Conservation (phyloP, 2,113 vertebrate species). For the Larimichthys polyactis region DNA sequence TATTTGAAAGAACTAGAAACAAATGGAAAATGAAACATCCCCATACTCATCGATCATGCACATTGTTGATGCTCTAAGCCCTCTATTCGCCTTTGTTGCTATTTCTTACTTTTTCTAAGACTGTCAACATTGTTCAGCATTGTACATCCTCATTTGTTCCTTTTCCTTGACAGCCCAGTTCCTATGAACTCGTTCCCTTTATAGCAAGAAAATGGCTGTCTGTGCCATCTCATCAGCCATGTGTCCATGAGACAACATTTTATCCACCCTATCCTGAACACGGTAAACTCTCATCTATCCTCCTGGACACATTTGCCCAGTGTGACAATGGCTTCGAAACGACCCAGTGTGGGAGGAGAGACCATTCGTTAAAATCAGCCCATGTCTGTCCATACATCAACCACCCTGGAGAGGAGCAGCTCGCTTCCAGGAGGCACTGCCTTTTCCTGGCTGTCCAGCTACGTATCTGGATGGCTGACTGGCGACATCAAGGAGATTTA, state of each 20-base stretch:
- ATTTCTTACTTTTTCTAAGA: not conserved
- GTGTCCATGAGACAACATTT: conserved; percentile 63
- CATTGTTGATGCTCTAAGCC: not conserved
- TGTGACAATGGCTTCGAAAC: conserved; percentile 67
- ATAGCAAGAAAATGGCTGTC: conserved; percentile 41
- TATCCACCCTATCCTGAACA: conserved; percentile 48
- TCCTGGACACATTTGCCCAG: conserved; percentile 57
- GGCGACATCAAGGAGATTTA: conserved; percentile 73
- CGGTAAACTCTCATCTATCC: conserved; percentile 68
- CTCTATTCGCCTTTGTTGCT: not conserved
- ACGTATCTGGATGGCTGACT: conserved; percentile 57
- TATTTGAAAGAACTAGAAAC: not conserved
- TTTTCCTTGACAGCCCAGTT: conserved; percentile 45
- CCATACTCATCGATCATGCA: not conserved
- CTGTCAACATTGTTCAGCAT: too few species aligned
- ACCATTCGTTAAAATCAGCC: conserved; percentile 69
- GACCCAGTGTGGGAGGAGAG: conserved; percentile 45
- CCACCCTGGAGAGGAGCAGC: conserved; percentile 38
- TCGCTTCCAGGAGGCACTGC: conserved; percentile 49
- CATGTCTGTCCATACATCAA: conserved; percentile 64
- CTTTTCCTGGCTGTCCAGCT: conserved; percentile 46
- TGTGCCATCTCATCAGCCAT: conserved; percentile 43
- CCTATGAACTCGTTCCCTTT: conserved; percentile 23
- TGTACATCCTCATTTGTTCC: conserved; percentile 29
- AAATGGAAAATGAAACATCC: conserved; percentile 10